Conservation (phyloP, 1,140 invertebrate genomes). For the Drosophila mayri region DNA sequence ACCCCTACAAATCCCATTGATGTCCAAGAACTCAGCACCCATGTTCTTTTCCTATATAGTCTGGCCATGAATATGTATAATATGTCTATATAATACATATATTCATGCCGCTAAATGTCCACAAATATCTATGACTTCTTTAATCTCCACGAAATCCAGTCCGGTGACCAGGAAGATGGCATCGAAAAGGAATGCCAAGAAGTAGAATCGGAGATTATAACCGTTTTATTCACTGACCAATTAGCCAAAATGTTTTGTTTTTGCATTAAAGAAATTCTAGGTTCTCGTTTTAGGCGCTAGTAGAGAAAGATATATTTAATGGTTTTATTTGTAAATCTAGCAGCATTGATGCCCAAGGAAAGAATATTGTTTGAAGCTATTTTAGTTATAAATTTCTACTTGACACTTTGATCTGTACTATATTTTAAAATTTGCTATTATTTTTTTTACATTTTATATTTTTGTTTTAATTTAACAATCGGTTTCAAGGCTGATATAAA, state of each 20-base stretch:
- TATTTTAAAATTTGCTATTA: too few species aligned
- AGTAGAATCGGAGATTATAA: not conserved
- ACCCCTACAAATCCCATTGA: not conserved
- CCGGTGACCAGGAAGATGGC: not conserved
- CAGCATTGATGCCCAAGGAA: too few species aligned
- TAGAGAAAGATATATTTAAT: not conserved
- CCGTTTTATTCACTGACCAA: not conserved
- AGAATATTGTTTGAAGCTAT: too few species aligned
- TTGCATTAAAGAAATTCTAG: not conserved
- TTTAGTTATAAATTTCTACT: too few species aligned
- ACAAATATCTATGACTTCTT: slow-evolving; percentile 6
- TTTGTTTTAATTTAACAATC: too few species aligned
- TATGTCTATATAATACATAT: not conserved
- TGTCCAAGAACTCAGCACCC: not conserved
- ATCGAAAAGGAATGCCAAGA: not conserved
- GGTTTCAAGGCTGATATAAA: too few species aligned
- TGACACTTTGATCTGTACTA: too few species aligned
- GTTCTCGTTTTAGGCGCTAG: not conserved
- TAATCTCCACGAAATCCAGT: slow-evolving; percentile 3
- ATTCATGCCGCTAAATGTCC: not conserved
- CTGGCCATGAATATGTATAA: slow-evolving; percentile 14
- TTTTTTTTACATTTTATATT: too few species aligned
- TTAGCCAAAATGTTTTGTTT: not conserved
- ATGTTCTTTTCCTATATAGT: not conserved
- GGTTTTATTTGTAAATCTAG: not conserved